Evolutionary conservation across 2,113 vertebrate species (phyloP).

Genomic region (Rhegmatorhina hoffmannsi): DNA sequence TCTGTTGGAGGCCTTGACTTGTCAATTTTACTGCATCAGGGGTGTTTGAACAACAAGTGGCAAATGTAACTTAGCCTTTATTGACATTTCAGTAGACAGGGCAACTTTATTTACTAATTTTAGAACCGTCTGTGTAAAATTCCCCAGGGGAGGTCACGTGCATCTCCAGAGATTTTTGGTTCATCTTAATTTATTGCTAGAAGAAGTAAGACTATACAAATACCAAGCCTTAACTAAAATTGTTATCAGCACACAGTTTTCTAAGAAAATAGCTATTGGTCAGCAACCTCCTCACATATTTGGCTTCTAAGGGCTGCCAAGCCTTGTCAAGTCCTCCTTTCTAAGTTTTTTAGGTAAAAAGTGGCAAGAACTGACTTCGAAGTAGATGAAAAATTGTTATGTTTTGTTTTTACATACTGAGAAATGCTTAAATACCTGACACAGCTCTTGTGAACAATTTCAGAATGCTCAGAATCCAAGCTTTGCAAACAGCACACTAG

Average conservation of each 20-base stretch:
- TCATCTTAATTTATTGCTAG: background rate
- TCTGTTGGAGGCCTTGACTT: background rate
- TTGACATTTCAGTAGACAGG: background rate
- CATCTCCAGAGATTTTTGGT: background rate
- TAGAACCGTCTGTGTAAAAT: background rate
- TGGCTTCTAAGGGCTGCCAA: background rate
- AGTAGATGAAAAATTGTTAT: background rate
- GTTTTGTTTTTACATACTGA: background rate
- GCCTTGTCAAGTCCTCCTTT: background rate
- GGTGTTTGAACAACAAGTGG: background rate
- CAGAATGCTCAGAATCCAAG: background rate
- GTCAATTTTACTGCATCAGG: background rate
- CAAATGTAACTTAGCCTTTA: background rate
- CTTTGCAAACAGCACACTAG: background rate
- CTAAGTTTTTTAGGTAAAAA: background rate
- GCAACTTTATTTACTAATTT: slow-evolving; percentile 21
- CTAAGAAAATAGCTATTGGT: background rate
- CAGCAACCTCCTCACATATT: background rate
- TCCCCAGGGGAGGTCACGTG: background rate
- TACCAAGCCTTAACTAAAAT: background rate
- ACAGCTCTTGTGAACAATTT: background rate
- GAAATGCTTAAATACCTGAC: background rate
- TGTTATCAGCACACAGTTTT: background rate
- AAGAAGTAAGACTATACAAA: background rate
- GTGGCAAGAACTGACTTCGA: background rate